Base-by-base conservation (phyloP, 2,113 vertebrate species). In the Hemibagrus wyckioides region DNA sequence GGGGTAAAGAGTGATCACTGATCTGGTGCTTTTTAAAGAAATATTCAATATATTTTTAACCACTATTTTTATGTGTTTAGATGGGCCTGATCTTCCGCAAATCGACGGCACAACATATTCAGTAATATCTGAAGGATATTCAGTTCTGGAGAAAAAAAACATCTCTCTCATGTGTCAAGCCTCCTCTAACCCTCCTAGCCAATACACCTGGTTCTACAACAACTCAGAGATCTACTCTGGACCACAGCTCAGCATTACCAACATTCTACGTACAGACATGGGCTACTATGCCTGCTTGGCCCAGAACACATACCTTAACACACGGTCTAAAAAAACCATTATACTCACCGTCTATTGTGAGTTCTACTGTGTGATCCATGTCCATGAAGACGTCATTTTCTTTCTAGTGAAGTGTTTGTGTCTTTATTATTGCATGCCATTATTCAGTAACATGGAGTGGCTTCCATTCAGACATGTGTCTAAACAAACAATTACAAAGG, bases 241-340 rank as follows among this genome's bases (percentile, higher is more conserved):
- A 1, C 95, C 95, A 6, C 94, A 95, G 90, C 96, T 94, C 3
- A 90, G 94, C 92, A 97, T 99, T 41, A 9, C 92, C 7, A 94
- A 92, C 48, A 94, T 97, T 36, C 90, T 94, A 77, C 95, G 94
- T 0, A 90, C 92, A 90, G 96, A 98, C 92, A 95, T 96, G 0
- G 98, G 97, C 23, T 92, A 94, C n/a, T 98, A 98, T 86, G 95
- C 97, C 89, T 99, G 97, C 92, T 86, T 97, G 92, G 97, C 97
- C 0, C 94, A 94, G 86, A 98, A 97, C 91, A 92, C 92, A n/a
- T 93, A 93, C 89, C 96, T 97, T 63, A 97, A 96, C 67, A 96
- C 95, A 8, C 94, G 90, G 65, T 94, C 97, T 17, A 96, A 93
- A 91, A 94, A 94, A 86, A 94, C 95, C 87, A 90, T 97, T 91